Base-by-base conservation (phyloP, 37 sponge, comb jelly and placozoan genomes). In the Lycopodina hypogea region DNA sequence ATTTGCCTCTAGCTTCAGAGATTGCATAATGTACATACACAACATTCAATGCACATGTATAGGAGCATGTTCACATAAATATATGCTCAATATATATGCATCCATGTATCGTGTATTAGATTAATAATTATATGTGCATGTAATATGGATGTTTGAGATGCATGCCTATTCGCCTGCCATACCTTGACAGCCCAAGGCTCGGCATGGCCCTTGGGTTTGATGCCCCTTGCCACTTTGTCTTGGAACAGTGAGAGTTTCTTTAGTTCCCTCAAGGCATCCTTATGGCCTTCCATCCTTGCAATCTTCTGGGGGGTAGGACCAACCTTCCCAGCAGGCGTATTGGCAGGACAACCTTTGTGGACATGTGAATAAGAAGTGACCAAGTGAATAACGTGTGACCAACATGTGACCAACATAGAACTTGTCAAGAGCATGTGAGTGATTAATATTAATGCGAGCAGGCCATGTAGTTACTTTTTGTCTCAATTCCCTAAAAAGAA, bases 271-370 rank as follows among this genome's bases (percentile, higher is more conserved):
- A 90, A 80, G 42, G 75, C 72, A 56, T 90, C 94, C 55, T 96
- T 96, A 26, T 76, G 26, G 26, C 94, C 94, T 48, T 83, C 72
- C 0, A 59, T 42, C 74, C 90, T 87, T 30, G 97, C 97, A 22
- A 96, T 50, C 74, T 93, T 90, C 75, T 85, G 92, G 41, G 97
- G 87, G 35, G 88, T 85, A 39, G 64, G 42, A 0, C 87, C 94
- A 23, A 77, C 83, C 22, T 71, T 79, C 56, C 84, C 76, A 29
- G 78, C 65, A 7, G 58, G 68, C 34, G 73, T 83, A 68, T 87
- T 87, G 53, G 89, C 79, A 21, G 92, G 95, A 67, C 92, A 94
- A 23, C 94, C 94, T 94, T 45, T n/a, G n/a, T n/a, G n/a, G n/a
- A 17, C n/a, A n/a, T n/a, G 55, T 19, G 55, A 53, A 53, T 19